phyloP scores from a whole-genome alignment of 2,797 vertebrate species.

The Urophycis tenuis region DNA sequence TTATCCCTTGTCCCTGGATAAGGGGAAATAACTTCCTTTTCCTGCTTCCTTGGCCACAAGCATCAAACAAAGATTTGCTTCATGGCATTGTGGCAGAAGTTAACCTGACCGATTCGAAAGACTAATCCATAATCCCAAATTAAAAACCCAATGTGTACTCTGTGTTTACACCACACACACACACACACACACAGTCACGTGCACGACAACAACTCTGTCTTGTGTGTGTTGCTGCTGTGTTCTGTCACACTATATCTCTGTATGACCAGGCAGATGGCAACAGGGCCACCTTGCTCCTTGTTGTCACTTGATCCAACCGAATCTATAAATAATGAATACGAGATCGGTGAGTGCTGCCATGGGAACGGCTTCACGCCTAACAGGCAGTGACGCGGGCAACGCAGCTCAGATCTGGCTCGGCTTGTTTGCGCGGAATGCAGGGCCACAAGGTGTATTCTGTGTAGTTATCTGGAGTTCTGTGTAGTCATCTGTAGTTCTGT shows the following conservation, averaged over 20 bases:
- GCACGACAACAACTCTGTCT: background rate
- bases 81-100: background rate
- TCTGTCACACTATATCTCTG: background rate
- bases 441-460: background rate
- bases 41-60: background rate
- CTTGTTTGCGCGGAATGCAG: background rate
- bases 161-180: background rate
- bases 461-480: too few species aligned
- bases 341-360: slow-evolving; percentile 44
- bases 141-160: background rate
- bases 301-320: slow-evolving; percentile 40
- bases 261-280: slow-evolving; percentile 7
- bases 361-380: slow-evolving; percentile 35
- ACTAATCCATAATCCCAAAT: background rate
- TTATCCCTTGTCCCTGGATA: background rate
- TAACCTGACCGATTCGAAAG: background rate
- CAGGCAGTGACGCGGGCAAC: background rate
- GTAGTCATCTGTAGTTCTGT: too few species aligned
- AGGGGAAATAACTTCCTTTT: background rate
- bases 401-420: background rate
- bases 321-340: slow-evolving; percentile 58
- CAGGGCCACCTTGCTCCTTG: slow-evolving; percentile 12
- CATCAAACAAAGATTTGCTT: background rate
- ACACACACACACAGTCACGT: too few species aligned
- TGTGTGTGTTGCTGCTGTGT: background rate